Percentiles rank a stretch among this genome's conserved stretches.
Evolutionary conservation across 2,797 vertebrate genomes (phyloP).

Genomic region (Hydrolagus colliei): DNA sequence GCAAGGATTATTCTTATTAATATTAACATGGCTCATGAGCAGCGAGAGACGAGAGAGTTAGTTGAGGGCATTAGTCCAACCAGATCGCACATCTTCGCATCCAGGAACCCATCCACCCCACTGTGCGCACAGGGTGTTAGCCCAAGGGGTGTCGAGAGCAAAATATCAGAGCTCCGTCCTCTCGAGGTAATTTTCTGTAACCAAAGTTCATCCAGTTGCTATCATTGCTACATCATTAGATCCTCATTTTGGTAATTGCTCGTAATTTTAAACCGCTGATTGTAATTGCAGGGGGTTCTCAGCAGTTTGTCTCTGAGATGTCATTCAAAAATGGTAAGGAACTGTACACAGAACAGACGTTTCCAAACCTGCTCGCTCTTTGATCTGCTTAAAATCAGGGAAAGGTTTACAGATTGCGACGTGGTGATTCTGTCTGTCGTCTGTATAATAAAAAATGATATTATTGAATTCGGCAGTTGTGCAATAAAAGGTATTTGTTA

Average conservation of each 20-base stretch:
- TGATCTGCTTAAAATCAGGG: slow-evolving; percentile 14
- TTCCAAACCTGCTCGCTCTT: slow-evolving; percentile 20
- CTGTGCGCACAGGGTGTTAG: neutral
- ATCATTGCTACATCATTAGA: slow-evolving; percentile 28
- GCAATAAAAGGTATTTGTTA: too few species aligned
- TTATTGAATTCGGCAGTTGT: too few species aligned
- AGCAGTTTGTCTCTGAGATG: slow-evolving; percentile 26
- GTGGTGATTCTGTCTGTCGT: neutral
- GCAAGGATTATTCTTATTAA: too few species aligned
- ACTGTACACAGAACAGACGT: slow-evolving; percentile 18
- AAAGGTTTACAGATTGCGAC: slow-evolving; percentile 2
- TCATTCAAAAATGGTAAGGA: slow-evolving; percentile 28
- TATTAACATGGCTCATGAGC: too few species aligned
- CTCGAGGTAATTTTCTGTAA: slow-evolving; percentile 7
- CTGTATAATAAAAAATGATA: neutral
- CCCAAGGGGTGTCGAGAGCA: neutral
- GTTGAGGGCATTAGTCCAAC: too few species aligned
- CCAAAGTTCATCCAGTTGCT: slow-evolving; percentile 21
- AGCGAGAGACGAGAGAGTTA: too few species aligned
- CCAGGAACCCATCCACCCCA: neutral
- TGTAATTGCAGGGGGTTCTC: slow-evolving; percentile 18
- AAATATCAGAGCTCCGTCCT: neutral
- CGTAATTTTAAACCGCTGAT: slow-evolving; percentile 25
- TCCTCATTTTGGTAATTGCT: slow-evolving; percentile 27
- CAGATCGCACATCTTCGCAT: too few species aligned